These are phyloP conservation scores for Coracias cyanogaster DNA, from an alignment of 2,797 vertebrate species.

Conservation along the genomic window DNA sequence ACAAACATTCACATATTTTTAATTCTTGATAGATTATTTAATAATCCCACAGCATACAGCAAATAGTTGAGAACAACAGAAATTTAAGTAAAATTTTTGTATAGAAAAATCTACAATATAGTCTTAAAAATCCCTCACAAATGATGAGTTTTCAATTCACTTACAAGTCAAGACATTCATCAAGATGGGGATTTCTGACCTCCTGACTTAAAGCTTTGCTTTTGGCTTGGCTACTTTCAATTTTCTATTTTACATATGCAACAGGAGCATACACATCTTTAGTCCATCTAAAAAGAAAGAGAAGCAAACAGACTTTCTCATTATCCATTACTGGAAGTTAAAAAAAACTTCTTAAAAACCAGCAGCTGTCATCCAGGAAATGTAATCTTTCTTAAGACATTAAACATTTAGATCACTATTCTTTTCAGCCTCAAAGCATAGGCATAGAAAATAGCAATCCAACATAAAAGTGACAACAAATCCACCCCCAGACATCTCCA, in stretches of 20 bases:
- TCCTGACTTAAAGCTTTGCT: constrained; percentile 32
- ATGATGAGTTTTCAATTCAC: background rate
- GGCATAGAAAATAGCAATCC: background rate
- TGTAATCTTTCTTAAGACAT: background rate
- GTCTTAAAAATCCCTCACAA: background rate
- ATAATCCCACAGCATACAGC: background rate
- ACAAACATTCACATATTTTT: background rate
- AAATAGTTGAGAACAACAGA: background rate
- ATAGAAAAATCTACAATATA: background rate
- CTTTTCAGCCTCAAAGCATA: background rate
- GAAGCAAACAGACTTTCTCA: background rate
- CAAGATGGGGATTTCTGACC: background rate
- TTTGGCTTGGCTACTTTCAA: background rate
- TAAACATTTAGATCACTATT: background rate
- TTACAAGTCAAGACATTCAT: constrained; percentile 32
- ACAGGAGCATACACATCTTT: background rate
- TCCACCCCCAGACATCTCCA: background rate
- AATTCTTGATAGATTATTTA: constrained; percentile 12
- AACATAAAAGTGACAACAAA: background rate
- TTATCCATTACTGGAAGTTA: background rate
- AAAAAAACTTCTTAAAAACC: background rate
- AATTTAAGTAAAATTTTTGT: background rate
- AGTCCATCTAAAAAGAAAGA: constrained; percentile 42
- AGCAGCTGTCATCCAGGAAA: background rate
- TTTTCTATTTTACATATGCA: constrained; percentile 6